Conservation (phyloP, 2,113 vertebrate genomes). For the Trachemys scripta region DNA sequence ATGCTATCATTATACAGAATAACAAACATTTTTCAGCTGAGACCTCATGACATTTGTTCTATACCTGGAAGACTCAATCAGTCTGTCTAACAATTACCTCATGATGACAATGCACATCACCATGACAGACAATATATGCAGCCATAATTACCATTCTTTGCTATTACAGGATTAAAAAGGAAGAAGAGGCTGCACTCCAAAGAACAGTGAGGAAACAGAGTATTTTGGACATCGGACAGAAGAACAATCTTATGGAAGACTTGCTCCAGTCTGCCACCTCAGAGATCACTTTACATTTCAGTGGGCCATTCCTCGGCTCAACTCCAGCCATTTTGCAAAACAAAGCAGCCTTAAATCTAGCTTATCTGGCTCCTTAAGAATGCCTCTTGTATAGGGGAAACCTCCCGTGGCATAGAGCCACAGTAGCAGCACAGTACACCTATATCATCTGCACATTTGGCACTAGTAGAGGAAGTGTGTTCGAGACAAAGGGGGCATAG, state of each 20-base stretch:
- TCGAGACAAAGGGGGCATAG: background rate
- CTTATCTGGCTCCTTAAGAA: slow-evolving; percentile 17
- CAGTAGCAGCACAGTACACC: background rate
- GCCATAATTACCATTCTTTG: background rate
- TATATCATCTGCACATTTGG: background rate
- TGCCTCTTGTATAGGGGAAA: background rate
- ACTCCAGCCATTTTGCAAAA: slow-evolving; percentile 25
- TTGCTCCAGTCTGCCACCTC: background rate
- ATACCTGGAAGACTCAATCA: background rate
- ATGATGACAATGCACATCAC: background rate
- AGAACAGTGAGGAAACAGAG: rapidly evolving
- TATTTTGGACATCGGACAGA: background rate
- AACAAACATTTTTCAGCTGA: slow-evolving; percentile 18
- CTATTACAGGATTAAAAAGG: background rate
- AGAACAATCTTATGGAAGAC: rapidly evolving
- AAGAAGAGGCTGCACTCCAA: background rate
- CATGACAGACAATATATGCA: rapidly evolving
- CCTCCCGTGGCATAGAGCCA: background rate
- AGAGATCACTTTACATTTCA: background rate
- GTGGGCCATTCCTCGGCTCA: slow-evolving; percentile 27
- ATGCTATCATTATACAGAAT: background rate
- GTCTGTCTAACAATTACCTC: background rate
- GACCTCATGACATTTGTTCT: background rate
- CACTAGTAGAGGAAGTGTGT: background rate
- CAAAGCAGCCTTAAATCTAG: slow-evolving; percentile 24